Conservation (phyloP, 2,888 invertebrate genomes). For the Odontomyia ornata region DNA sequence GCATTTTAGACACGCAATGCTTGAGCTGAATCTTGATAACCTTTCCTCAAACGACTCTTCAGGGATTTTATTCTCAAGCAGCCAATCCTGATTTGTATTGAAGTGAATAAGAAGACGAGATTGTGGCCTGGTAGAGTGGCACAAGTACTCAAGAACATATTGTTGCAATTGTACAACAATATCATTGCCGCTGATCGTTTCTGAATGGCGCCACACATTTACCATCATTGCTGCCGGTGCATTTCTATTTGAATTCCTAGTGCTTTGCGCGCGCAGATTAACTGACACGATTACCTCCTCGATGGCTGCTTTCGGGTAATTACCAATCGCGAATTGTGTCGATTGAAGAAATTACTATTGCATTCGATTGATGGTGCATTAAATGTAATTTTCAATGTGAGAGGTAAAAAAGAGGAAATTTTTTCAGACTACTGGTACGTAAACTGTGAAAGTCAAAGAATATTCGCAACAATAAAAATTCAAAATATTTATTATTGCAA, state of each 20-base stretch:
- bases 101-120: not conserved
- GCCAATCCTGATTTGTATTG: slow-evolving; percentile 12
- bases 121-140: too few relatives aligned
- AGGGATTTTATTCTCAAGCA: not conserved
- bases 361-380: not conserved
- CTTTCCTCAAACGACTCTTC: slow-evolving; percentile 25
- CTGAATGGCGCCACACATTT: slow-evolving; percentile 34
- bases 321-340: not conserved
- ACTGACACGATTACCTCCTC: slow-evolving; percentile 31
- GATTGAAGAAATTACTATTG: not conserved
- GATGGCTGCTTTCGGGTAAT: not conserved
- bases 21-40: slow-evolving; percentile 31
- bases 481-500: too few relatives aligned
- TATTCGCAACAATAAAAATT: too few relatives aligned
- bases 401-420: not conserved
- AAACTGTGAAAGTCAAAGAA: too few relatives aligned
- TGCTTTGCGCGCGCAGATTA: slow-evolving; percentile 28
- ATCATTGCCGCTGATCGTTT: slow-evolving; percentile 29
- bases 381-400: not conserved
- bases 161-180: slow-evolving; percentile 6
- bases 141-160: not conserved
- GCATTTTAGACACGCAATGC: slow-evolving; percentile 19
- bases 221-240: not conserved
- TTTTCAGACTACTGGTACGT: too few relatives aligned
- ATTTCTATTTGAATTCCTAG: slow-evolving; percentile 20